phyloP scores from a whole-genome alignment of 1,140 invertebrate genomes.

The Diploscapter pachys region DNA sequence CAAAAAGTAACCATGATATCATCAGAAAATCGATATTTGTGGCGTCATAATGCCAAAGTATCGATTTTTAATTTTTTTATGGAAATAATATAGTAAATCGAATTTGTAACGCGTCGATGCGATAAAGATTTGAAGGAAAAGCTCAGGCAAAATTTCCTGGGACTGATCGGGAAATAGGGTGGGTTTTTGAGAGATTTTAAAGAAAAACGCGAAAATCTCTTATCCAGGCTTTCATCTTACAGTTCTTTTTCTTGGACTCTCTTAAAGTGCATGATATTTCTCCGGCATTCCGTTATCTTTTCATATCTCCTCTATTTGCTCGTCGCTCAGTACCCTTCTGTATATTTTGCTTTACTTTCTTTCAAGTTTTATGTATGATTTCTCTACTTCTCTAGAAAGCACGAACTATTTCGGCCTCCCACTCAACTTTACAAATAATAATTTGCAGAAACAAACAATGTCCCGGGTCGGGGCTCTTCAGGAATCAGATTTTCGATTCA shows the following conservation, averaged over 20 bases:
- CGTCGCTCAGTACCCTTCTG: not conserved
- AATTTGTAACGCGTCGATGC: not conserved
- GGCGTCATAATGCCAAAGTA: not conserved
- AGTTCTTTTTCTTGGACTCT: too few species aligned
- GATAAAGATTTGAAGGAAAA: not conserved
- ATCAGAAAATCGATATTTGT: not conserved
- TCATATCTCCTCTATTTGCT: too few species aligned
- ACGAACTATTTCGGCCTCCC: not conserved
- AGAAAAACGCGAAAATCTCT: not conserved
- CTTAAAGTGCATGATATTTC: too few species aligned
- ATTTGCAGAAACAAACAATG: slow-evolving; percentile 23
- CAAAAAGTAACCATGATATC: not conserved
- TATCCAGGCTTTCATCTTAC: not conserved
- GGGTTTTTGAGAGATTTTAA: not conserved
- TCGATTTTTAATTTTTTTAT: not conserved
- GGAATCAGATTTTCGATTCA: too few species aligned
- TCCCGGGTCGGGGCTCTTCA: too few species aligned
- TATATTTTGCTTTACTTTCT: slow-evolving; percentile 13
- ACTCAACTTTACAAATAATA: slow-evolving; percentile 32
- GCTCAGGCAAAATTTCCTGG: not conserved
- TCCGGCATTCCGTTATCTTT: too few species aligned
- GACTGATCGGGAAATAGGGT: not conserved
- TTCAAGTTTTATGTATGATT: not conserved
- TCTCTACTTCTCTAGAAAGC: too few species aligned
- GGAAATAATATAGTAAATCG: not conserved